Percentiles rank a stretch among this genome's conserved stretches.
These are phyloP conservation scores for Agrotis exclamationis DNA, from an alignment of 2,888 invertebrate genomes.

Conservation along the genomic window DNA sequence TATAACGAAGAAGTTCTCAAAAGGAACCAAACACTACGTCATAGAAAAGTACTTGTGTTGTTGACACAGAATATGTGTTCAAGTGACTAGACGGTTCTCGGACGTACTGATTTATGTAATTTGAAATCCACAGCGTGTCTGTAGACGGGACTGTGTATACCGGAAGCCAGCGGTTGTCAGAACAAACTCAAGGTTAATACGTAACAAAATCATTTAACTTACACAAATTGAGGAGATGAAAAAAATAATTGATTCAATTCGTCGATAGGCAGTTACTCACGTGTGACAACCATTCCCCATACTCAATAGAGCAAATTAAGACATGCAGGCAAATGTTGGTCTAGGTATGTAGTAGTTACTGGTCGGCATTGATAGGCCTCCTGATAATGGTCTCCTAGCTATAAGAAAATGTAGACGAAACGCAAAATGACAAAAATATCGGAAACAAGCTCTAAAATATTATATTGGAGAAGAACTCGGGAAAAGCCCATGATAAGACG, in stretches of 20 bases:
- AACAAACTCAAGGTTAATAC: slow-evolving; percentile 79
- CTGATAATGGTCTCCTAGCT: not conserved
- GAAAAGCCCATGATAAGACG: not conserved
- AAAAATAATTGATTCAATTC: slow-evolving; percentile 79
- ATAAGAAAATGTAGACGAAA: not conserved
- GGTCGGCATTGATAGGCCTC: no score
- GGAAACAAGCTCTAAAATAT: not conserved
- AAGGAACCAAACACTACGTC: slow-evolving; percentile 41
- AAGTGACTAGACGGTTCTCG: slow-evolving; percentile 37
- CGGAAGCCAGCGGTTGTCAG: slow-evolving; percentile 75
- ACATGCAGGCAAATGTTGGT: no score
- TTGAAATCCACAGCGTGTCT: slow-evolving; percentile 36
- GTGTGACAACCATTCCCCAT: slow-evolving; percentile 74
- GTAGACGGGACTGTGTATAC: slow-evolving; percentile 63
- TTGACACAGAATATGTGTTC: slow-evolving; percentile 37
- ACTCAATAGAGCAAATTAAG: slow-evolving; percentile 46
- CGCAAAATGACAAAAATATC: not conserved
- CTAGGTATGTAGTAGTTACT: no score
- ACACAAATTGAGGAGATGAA: slow-evolving; percentile 74
- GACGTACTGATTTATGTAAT: slow-evolving; percentile 45
- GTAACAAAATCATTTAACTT: slow-evolving; percentile 79
- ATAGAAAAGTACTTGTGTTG: slow-evolving; percentile 31
- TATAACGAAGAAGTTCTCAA: slow-evolving; percentile 43
- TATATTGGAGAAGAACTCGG: not conserved
- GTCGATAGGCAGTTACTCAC: slow-evolving; percentile 73